Evolutionary conservation across 2,888 invertebrate genomes (phyloP), one percentile per base, ranked within the genome.

Genomic region (Spisula subtruncata): DNA sequence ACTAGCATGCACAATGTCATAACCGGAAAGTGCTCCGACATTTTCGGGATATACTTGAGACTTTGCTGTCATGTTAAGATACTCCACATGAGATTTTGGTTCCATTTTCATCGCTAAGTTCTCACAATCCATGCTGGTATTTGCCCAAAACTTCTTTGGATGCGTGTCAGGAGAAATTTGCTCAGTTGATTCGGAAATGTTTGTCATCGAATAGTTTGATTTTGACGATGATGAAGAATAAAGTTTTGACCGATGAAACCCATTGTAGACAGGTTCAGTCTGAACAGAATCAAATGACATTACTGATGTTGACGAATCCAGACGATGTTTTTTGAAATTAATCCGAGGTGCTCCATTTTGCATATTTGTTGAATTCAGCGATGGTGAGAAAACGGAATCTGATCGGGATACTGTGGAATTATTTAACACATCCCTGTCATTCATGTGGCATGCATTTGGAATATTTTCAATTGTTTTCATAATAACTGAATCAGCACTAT

Each of bases 1-100:
- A 85, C 95, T 95, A 32, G 95, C 94, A 86, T 95, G 95, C 16
- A 93, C 92, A 89, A 93, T 92, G 54, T 95, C 95, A 91, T 92
- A 94, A 10, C 94, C 94, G n/a, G 94, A 92, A 60, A 94, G 83
- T 4, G 91, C 83, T 41, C 92, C 86, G 10, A 87, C 87, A 54
- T 92, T 93, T 86, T 95, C 94, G 25, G 95, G 94, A 81, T 93
- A 95, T 5, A 94, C 93, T 89, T 95, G 95, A 71, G 92, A 93
- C 81, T 93, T 91, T 66, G 91, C 75, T 41, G 92, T 86, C 60
- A 92, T 91, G 51, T 92, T 91, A 8, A 90, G 81, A 56, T 90
- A 90, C 79, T 92, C 91, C 16, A 81, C 83, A 41, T 83, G 89
- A 48, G 85, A 82, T 87, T 89, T 88, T 32, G 79, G 66, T 41